Evolutionary conservation across 1,140 invertebrate genomes (phyloP), one percentile per base, ranked within the genome.

Genomic region (Conopomorpha cramerella): DNA sequence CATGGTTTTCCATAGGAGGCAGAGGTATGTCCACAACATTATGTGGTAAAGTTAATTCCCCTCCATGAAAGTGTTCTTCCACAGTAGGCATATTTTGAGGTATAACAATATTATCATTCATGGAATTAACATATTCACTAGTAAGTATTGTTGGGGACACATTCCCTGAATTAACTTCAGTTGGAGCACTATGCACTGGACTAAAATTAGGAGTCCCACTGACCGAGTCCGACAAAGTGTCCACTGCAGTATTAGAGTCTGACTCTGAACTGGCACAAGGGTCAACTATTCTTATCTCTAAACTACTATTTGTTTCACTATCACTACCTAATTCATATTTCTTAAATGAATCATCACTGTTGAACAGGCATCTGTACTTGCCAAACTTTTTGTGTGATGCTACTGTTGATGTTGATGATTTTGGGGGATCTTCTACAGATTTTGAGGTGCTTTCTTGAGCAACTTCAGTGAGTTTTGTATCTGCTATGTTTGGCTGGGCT

Each of bases 361-460:
- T 66, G 38, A 74, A 67, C 6, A 79, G 50, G 48, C 68, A 78
- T 14, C 77, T 42, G 42, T 73, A 79, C 52, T 79, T 79, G 30
- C 77, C 77, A 46, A 79, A 79, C 46, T 78, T 77, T 41, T 79
- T 79, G 41, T 77, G 77, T 33, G 64, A 40, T 30, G 58, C 64
- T 38, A 76, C 58, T 34, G n/a, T n/a, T n/a, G n/a, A 7, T 32
- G 29, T 17, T 32, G 49, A 44, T 18, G 35, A 39, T 12, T 34
- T 36, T 31, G 49, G 44, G 16, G 47, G 34, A 25, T 51, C 51
- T n/a, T n/a, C n/a, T n/a, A n/a, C n/a, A n/a, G n/a, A n/a, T n/a
- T n/a, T n/a, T n/a, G n/a, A n/a, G n/a, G n/a, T n/a, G n/a, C n/a
- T n/a, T n/a, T n/a, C n/a, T n/a, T n/a, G n/a, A n/a, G n/a, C n/a